Conservation (phyloP, 2,797 vertebrate species). For the Tapirus indicus region DNA sequence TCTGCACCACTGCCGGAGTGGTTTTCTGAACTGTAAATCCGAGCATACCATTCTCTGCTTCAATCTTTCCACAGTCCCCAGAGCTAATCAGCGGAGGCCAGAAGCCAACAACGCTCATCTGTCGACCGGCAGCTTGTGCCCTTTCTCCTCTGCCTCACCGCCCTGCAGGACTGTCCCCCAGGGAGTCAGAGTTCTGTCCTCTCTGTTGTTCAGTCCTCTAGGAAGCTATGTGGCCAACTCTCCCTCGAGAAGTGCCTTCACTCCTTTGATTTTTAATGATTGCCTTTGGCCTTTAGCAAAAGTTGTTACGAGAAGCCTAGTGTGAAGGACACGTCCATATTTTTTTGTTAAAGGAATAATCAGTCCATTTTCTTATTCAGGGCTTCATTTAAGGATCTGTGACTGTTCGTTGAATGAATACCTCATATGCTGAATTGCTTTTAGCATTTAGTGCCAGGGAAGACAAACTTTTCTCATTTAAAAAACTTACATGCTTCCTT, state of each 20-base stretch:
- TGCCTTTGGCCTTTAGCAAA: background rate
- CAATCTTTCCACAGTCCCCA: background rate
- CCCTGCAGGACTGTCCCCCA: background rate
- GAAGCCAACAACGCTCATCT: accelerated
- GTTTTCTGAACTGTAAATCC: background rate
- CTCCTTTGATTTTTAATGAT: background rate
- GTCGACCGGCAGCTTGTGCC: background rate
- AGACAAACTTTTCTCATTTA: background rate
- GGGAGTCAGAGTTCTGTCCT: background rate
- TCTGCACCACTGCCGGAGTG: background rate
- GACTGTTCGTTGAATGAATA: background rate
- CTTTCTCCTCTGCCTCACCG: accelerated
- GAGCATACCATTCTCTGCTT: background rate
- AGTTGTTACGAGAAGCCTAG: background rate
- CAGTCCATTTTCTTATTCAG: background rate
- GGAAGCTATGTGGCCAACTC: background rate
- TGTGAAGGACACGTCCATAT: accelerated
- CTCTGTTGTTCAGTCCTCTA: background rate
- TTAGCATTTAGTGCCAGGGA: background rate
- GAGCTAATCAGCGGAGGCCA: accelerated
- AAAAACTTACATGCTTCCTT: background rate
- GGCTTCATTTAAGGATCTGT: background rate
- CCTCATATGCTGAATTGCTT: background rate
- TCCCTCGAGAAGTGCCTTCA: background rate
- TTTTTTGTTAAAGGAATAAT: background rate